A percentile compares a stretch with the other conserved stretches of the same genome.
These are phyloP conservation scores for Calephelis nemesis DNA, from an alignment of 1,140 invertebrate genomes.

Conservation along the genomic window DNA sequence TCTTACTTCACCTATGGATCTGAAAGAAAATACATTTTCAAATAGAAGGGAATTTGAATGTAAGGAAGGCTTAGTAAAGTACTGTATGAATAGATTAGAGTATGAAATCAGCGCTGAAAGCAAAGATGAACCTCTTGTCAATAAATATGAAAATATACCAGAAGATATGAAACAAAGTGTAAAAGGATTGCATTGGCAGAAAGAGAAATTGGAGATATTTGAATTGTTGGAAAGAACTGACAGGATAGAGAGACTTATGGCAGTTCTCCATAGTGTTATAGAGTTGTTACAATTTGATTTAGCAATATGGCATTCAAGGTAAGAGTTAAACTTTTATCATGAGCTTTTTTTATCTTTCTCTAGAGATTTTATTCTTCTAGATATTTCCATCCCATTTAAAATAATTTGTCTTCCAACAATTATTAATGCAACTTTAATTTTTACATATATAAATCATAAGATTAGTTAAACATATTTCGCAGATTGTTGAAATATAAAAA, in stretches of 20 bases:
- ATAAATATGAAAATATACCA: constrained; percentile 50
- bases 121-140: constrained; percentile 50
- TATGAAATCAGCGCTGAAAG: constrained; percentile 55
- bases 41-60: constrained; percentile 47
- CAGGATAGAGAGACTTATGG: constrained; percentile 63
- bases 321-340: not conserved
- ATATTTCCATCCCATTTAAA: too few species aligned
- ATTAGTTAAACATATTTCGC: too few species aligned
- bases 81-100: constrained; percentile 61
- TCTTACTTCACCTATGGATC: constrained; percentile 52
- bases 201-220: constrained; percentile 54
- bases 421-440: too few species aligned
- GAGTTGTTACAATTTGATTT: constrained; percentile 68
- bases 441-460: too few species aligned
- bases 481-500: too few species aligned
- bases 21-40: constrained; percentile 52
- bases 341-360: not conserved
- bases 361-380: too few species aligned
- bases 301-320: constrained; percentile 64
- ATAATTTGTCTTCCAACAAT: too few species aligned
- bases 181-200: constrained; percentile 55
- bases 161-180: constrained; percentile 50
- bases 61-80: constrained; percentile 59
- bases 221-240: constrained; percentile 54
- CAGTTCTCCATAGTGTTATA: constrained; percentile 56